A percentile compares a stretch with the other conserved stretches of the same genome.
phyloP scores from a whole-genome alignment of 2,113 vertebrate genomes.

The Osmerus eperlanus region DNA sequence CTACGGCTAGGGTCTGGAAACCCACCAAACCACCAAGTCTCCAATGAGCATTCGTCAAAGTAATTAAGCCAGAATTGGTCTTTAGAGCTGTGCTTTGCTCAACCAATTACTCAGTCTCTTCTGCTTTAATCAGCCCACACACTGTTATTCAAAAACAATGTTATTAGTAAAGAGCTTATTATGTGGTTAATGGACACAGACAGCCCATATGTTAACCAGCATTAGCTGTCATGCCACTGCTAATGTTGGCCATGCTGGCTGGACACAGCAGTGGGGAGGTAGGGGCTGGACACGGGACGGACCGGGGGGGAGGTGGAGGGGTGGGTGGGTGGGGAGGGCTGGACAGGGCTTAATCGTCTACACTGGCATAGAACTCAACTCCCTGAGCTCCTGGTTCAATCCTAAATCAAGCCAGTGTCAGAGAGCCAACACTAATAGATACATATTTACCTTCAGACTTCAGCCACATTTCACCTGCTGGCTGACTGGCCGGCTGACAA shows the following conservation, averaged over 20 bases:
- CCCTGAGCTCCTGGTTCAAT: conserved; percentile 53
- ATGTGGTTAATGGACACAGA: conserved; percentile 52
- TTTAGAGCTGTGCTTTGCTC: background rate
- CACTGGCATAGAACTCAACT: conserved; percentile 52
- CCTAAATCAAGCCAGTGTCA: conserved; percentile 51
- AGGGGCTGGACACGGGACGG: no score
- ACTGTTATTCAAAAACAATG: conserved; percentile 46
- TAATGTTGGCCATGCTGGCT: conserved; percentile 54
- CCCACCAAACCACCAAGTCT: background rate
- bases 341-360: conserved; percentile 62
- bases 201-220: conserved; percentile 68
- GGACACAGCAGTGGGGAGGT: no score
- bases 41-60: conserved; percentile 7
- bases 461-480: conserved; percentile 51
- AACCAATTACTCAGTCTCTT: background rate
- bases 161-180: conserved; percentile 50
- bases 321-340: no score
- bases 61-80: conserved; percentile 11
- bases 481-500: conserved; percentile 22
- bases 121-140: conserved; percentile 30
- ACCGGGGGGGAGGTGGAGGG: no score
- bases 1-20: background rate
- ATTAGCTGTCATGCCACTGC: conserved; percentile 62
- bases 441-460: conserved; percentile 63
- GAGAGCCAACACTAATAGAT: conserved; percentile 64